Percentiles rank a stretch among this genome's conserved stretches.
These are phyloP conservation scores for Barbus barbus DNA, from an alignment of 2,113 vertebrate species.

Conservation along the genomic window DNA sequence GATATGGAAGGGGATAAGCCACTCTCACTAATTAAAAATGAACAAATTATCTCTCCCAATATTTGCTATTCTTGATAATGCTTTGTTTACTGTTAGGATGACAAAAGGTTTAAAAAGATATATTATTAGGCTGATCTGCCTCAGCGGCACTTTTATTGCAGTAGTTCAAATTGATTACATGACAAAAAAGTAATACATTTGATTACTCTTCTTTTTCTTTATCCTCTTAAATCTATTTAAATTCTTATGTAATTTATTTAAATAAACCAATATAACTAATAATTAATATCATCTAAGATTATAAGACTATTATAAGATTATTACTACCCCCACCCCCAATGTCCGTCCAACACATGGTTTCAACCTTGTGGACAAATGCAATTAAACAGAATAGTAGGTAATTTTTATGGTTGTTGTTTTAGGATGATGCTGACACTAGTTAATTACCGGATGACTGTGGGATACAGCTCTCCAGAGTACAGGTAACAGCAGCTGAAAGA, in stretches of 20 bases:
- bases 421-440: neutral
- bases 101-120: neutral
- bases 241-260: neutral
- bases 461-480: constrained; percentile 74
- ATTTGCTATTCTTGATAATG: neutral
- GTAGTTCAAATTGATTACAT: neutral
- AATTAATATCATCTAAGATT: too few species aligned
- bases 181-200: too few species aligned
- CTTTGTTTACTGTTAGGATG: neutral
- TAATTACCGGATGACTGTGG: constrained; percentile 73
- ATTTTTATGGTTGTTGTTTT: neutral
- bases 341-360: neutral
- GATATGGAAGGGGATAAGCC: neutral
- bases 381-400: neutral
- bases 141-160: neutral
- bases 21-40: neutral
- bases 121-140: neutral
- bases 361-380: neutral
- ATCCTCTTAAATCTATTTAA: neutral
- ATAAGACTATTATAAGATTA: too few species aligned
- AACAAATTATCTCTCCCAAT: neutral
- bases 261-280: too few species aligned
- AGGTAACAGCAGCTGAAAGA: constrained; percentile 86
- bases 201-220: neutral
- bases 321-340: neutral